A percentile compares a stretch with the other conserved stretches of the same genome.
These are phyloP conservation scores for Babylonia areolata DNA, from an alignment of 1,140 invertebrate genomes.

Conservation along the genomic window DNA sequence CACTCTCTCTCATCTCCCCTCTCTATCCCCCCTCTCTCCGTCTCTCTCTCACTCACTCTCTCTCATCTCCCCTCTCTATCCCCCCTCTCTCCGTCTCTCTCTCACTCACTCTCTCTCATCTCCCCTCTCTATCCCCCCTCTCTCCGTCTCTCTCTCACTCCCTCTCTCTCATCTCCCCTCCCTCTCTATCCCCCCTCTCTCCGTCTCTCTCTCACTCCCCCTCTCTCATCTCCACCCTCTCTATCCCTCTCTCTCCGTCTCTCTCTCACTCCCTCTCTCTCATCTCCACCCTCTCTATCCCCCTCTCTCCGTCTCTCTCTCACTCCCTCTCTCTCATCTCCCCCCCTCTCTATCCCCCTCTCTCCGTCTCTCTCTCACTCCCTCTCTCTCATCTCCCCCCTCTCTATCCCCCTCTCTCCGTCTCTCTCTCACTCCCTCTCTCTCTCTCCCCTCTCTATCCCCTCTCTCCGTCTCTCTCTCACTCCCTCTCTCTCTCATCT, in stretches of 20 bases:
- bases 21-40: neutral
- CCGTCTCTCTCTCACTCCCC: no score
- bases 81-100: neutral
- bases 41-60: no score
- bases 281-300: neutral
- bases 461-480: neutral
- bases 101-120: neutral
- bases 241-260: no score
- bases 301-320: constrained; percentile 37
- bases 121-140: neutral
- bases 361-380: no score
- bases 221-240: no score
- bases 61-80: no score
- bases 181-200: no score
- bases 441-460: neutral
- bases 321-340: constrained; percentile 26
- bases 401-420: no score
- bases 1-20: neutral
- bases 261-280: neutral
- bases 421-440: neutral
- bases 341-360: neutral
- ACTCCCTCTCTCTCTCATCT: neutral
- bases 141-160: neutral
- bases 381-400: no score
- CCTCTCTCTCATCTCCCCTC: constrained; percentile 11